Conservation (phyloP, 1,140 invertebrate species). For the Orius insidiosus region DNA sequence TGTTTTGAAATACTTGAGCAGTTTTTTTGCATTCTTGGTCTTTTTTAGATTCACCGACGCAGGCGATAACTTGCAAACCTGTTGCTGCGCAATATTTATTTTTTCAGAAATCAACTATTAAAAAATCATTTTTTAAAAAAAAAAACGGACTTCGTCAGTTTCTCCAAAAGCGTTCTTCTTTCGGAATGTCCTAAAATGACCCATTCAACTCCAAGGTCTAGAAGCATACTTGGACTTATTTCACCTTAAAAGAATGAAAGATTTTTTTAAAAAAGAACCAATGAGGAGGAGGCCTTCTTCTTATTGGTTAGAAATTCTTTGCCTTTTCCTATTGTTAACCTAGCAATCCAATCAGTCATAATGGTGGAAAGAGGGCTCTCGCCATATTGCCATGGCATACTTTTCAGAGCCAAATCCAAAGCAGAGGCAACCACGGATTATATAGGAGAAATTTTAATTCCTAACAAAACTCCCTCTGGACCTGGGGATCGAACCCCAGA, state of each 20-base stretch:
- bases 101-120: conserved; percentile 73
- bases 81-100: conserved; percentile 71
- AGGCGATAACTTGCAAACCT: conserved; percentile 87
- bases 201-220: conserved; percentile 85
- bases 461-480: too few species aligned
- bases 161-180: conserved; percentile 91
- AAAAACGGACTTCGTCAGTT: conserved; percentile 42
- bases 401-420: too few species aligned
- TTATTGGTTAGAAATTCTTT: too few species aligned
- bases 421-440: too few species aligned
- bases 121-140: neutral
- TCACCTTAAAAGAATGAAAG: conserved; percentile 36
- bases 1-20: conserved; percentile 50
- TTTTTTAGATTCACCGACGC: conserved; percentile 92
- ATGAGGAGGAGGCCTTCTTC: neutral
- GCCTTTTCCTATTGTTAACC: too few species aligned
- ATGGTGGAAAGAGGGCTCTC: too few species aligned
- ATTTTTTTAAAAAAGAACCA: neutral
- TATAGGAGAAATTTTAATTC: too few species aligned
- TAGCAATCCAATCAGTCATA: too few species aligned
- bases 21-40: conserved; percentile 92
- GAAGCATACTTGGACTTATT: conserved; percentile 84
- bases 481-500: too few species aligned
- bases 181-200: conserved; percentile 98
- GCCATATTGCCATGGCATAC: too few species aligned